Base-by-base conservation (phyloP, 2,888 invertebrate genomes). In the Deilephila porcellus region DNA sequence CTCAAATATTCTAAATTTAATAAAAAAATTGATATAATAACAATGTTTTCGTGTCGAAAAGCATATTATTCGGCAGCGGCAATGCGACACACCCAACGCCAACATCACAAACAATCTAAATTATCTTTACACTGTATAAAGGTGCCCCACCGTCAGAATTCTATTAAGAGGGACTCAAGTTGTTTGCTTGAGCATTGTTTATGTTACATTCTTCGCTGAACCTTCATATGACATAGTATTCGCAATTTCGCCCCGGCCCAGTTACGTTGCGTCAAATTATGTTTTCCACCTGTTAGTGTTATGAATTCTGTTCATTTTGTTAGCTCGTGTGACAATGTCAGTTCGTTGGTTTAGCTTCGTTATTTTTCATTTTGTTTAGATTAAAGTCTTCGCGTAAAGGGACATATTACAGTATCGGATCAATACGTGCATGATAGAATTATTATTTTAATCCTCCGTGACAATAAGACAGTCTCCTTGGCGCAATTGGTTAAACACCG, bases 151-250 rank as follows among this genome's bases (percentile, higher is more conserved):
- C 83, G 88, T 89, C 89, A 87, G 86, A 89, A 91, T 90, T 90
- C 90, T 91, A 90, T 91, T 91, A 90, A 88, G 88, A 87, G 86
- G 85, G 88, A 86, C 90, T 89, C 87, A 88, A 88, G 85, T 86
- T 89, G 89, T 90, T 90, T 90, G 88, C 85, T 85, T 82, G 82
- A 86, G 83, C 83, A 84, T 87, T 88, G 87, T 91, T 90, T 91
- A 88, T 88, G 89, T 88, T 84, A 90, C 87, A 86, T 89, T 87
- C 86, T 88, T 87, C 86, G 86, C 85, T 88, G 87, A 86, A 83
- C 84, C 83, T 79, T 77, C 78, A 81, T 82, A 86, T 88, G 87
- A 89, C 86, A 85, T 84, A 87, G 85, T 86, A 86, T 85, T 87
- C 81, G 86, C 88, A 88, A 90, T 90, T 88, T 90, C 85, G 85